Evolutionary conservation across 1,140 invertebrate species (phyloP), one percentile per base, ranked within the genome.

Genomic region (Colletes latitarsis): DNA sequence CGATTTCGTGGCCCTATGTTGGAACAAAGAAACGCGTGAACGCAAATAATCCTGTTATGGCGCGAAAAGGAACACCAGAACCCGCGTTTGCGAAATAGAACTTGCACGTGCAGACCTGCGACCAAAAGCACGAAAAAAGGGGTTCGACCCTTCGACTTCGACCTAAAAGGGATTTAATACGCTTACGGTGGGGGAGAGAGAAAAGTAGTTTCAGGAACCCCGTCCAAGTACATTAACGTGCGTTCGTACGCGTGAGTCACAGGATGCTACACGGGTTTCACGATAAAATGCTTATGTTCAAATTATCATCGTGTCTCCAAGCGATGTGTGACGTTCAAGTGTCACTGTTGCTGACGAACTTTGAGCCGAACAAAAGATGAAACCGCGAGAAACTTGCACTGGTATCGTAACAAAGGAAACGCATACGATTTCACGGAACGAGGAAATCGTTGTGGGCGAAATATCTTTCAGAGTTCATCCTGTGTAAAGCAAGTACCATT

Each of bases 161-260:
- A 30, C 60, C 43, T 39, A 49, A 53, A 76, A 72, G 82, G 71
- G 67, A 82, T 69, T 86, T 86, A 85, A 86, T 86, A 82, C 83
- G 80, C 76, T 82, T 82, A 86, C 66, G 21, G 1, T 19, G 15
- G n/a, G 64, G 66, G 68, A 53, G 21, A 39, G 14, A 46, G 60
- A 55, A 58, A 55, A 77, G 55, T 52, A 72, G 46, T 46, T 58
- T 58, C 63, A 83, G 82, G 83, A 83, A 49, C 62, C 19, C n/a
- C 15, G 43, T 6, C 6, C 6, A 6, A 17, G 68, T 10, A 46
- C 10, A 14, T 39, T 17, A 12, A 2, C 43, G 43, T 46, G 43
- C 43, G 43, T 8, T 3, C 4, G 43, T 9, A 46, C 43, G 52
- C 19, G 19, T 67, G 83, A 86, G 70, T 85, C 71, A 86, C 80